Evolutionary conservation across 2,113 vertebrate genomes (phyloP).

Genomic region (Menidia beryllina): DNA sequence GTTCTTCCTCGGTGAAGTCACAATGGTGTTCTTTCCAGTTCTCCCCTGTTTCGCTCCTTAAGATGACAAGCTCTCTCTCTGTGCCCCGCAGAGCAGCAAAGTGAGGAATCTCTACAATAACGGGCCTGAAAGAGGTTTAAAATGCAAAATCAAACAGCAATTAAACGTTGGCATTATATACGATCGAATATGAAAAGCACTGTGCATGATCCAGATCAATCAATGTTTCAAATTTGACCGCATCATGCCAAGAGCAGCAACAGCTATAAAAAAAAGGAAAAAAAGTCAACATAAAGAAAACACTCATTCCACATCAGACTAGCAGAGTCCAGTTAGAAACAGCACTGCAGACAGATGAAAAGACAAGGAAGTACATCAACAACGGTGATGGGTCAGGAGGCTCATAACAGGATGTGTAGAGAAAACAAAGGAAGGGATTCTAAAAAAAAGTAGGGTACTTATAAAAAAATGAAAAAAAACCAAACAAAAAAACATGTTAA

Average conservation of each 20-base stretch:
- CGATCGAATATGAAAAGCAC: conserved; percentile 1
- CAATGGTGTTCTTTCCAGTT: conserved; percentile 99
- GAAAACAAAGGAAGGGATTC: background rate
- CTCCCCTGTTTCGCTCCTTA: conserved; percentile 96
- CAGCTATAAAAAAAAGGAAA: background rate
- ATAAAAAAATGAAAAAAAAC: too few species aligned
- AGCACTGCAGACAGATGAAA: conserved; percentile 3
- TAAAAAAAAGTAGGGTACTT: background rate
- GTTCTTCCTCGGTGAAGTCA: conserved; percentile 94
- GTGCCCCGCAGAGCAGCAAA: conserved; percentile 96
- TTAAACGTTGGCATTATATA: background rate
- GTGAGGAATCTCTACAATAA: conserved; percentile 99
- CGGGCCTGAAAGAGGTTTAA: conserved; percentile 85
- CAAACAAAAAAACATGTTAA: background rate
- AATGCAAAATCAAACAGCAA: conserved; percentile 16
- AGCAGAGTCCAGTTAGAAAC: conserved; percentile 33
- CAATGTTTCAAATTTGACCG: background rate
- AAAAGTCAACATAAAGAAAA: conserved; percentile 12
- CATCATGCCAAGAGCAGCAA: conserved; percentile 40
- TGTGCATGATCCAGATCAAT: conserved; percentile 3
- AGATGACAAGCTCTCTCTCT: conserved; percentile 95
- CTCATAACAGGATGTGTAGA: background rate
- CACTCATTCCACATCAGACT: conserved; percentile 23
- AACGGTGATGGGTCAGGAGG: background rate
- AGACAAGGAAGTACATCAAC: conserved; percentile 9